Conservation (phyloP, 2,113 vertebrate species). For the Psephotus haematonotus region DNA sequence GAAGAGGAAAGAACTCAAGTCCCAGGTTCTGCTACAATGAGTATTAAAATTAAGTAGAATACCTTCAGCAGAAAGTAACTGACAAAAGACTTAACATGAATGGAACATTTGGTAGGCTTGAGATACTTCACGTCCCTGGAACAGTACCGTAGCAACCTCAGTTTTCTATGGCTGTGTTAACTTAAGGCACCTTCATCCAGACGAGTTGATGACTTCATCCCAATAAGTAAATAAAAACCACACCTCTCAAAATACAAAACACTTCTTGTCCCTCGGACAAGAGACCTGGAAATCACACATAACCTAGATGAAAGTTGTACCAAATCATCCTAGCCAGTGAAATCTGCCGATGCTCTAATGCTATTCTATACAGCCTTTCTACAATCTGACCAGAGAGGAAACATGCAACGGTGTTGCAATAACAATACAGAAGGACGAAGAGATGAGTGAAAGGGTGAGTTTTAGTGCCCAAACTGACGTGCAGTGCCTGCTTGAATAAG, state of each 20-base stretch:
- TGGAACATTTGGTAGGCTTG: not conserved
- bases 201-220: not conserved
- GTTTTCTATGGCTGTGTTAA: not conserved
- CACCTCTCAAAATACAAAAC: not conserved
- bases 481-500: not conserved
- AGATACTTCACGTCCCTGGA: not conserved
- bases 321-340: not conserved
- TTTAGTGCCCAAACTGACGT: not conserved
- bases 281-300: not conserved
- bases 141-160: not conserved
- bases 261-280: not conserved
- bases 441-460: not conserved
- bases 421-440: not conserved
- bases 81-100: not conserved
- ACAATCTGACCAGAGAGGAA: not conserved
- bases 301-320: not conserved
- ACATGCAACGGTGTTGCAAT: rapidly evolving
- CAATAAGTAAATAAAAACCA: not conserved
- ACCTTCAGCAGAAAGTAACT: not conserved
- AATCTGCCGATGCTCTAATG: not conserved
- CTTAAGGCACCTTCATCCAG: not conserved
- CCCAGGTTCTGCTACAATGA: not conserved
- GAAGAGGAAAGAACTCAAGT: not conserved
- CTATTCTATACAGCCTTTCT: not conserved
- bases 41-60: not conserved